phyloP scores from a whole-genome alignment of 2,888 invertebrate genomes.

The Leptopilina myrica region DNA sequence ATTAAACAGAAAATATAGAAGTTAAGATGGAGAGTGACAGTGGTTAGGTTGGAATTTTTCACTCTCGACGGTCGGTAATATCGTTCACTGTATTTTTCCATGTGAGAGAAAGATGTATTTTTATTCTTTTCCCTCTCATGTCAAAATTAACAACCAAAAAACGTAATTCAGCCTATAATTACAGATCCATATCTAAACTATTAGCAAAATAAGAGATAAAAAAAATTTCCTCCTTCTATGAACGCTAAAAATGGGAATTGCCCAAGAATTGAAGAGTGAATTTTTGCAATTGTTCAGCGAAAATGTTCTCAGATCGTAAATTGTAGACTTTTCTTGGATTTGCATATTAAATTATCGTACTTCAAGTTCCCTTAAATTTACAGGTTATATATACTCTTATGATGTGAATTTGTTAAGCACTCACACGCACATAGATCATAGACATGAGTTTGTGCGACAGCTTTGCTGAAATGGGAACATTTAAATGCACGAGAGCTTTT shows the following conservation, averaged over 20 bases:
- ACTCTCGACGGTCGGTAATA: too few species aligned
- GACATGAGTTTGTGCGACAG: not conserved
- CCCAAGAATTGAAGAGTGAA: not conserved
- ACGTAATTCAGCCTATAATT: too few species aligned
- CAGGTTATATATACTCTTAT: constrained; percentile 24
- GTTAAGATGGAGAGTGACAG: too few species aligned
- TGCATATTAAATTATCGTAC: constrained; percentile 28
- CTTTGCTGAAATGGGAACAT: constrained; percentile 31
- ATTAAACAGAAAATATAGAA: too few species aligned
- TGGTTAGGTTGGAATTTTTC: too few species aligned
- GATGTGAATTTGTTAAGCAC: constrained; percentile 15
- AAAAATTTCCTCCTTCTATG: too few species aligned
- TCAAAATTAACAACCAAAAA: too few species aligned
- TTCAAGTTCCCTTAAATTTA: not conserved
- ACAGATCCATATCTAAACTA: too few species aligned
- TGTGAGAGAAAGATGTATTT: too few species aligned
- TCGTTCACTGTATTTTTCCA: too few species aligned
- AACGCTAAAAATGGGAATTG: not conserved
- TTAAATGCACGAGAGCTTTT: constrained; percentile 35
- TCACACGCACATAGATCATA: not conserved
- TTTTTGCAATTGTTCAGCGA: not conserved
- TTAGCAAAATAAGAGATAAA: too few species aligned
- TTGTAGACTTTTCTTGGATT: constrained; percentile 29
- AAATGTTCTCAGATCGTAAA: constrained; percentile 1
- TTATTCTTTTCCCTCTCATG: too few species aligned